Evolutionary conservation across 2,113 vertebrate species (phyloP).

Genomic region (Bubalus kerabau): DNA sequence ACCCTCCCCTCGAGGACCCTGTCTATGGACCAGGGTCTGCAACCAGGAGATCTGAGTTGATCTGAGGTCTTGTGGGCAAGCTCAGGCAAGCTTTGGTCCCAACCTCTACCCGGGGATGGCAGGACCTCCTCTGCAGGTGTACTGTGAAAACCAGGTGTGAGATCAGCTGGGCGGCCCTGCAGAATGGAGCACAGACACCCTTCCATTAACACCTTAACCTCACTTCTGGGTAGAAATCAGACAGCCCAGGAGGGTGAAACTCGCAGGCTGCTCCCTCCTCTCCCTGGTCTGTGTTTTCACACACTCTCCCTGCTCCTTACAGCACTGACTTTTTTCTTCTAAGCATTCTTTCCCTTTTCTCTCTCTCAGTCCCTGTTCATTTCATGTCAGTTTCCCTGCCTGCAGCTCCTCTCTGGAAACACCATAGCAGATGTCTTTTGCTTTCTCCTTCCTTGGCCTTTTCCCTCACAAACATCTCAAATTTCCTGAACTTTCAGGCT

Average conservation of each 20-base stretch:
- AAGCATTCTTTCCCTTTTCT: background rate
- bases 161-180: background rate
- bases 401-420: background rate
- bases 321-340: background rate
- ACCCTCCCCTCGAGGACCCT: fast-evolving
- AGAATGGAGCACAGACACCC: fast-evolving
- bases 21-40: background rate
- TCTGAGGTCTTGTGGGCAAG: background rate
- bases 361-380: too few relatives aligned
- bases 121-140: background rate
- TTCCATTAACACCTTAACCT: too few relatives aligned
- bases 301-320: background rate
- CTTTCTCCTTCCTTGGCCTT: background rate
- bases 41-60: background rate
- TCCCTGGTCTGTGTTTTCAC: fast-evolving
- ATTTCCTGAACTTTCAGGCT: background rate
- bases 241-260: fast-evolving
- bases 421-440: fast-evolving
- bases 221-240: background rate
- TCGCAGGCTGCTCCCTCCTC: background rate
- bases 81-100: background rate
- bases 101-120: fast-evolving
- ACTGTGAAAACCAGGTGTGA: background rate
- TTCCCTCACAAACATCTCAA: fast-evolving
- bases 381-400: background rate